Conservation (phyloP, 2,113 vertebrate genomes). For the Albula goreensis region DNA sequence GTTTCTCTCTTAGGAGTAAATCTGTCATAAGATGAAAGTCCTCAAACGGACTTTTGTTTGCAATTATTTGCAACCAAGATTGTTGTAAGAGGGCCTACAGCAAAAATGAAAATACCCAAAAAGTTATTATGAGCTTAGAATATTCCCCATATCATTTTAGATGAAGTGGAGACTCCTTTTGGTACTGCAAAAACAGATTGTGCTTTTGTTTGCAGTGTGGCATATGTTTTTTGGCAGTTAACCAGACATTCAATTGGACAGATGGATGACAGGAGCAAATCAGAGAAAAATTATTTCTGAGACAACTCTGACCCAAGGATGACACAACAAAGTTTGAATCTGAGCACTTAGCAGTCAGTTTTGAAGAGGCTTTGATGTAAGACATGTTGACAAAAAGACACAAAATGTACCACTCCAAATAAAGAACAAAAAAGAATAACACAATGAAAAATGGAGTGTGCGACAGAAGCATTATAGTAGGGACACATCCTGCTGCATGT, state of each 20-base stretch:
- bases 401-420: not conserved
- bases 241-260: not conserved
- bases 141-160: not conserved
- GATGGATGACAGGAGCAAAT: not conserved
- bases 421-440: constrained; percentile 27
- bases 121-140: not conserved
- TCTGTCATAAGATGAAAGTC: not conserved
- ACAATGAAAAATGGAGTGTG: constrained; percentile 23
- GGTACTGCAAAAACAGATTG: not conserved
- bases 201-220: not conserved
- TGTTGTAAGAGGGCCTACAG: not conserved
- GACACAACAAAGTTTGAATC: not conserved
- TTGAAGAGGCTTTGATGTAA: not conserved
- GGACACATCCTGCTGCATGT: constrained; percentile 24
- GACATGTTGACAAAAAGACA: not conserved
- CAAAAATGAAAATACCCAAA: not conserved
- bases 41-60: not conserved
- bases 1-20: not conserved
- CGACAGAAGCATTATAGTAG: not conserved
- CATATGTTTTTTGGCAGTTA: not conserved
- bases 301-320: not conserved
- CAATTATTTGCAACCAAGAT: not conserved
- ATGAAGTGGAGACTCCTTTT: not conserved
- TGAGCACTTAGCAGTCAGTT: not conserved
- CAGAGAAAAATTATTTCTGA: not conserved